Evolutionary conservation across 2,888 invertebrate species (phyloP).

Genomic region (Chymomyza procnemis): DNA sequence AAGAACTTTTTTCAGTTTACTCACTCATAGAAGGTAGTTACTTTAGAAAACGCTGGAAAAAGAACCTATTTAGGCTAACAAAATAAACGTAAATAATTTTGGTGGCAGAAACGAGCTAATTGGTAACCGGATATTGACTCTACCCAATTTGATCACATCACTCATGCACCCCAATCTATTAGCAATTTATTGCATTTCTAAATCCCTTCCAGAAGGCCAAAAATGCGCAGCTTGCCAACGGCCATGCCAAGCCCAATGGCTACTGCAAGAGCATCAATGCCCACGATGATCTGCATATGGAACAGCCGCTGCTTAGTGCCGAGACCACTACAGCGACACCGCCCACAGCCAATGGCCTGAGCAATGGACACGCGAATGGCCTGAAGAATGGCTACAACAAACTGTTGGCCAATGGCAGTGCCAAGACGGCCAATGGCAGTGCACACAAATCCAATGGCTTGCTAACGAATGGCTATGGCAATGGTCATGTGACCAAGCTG

Average conservation of each 20-base stretch:
- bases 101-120: background rate
- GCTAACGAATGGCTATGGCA: conserved; percentile 67
- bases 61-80: no score
- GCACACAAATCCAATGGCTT: conserved; percentile 64
- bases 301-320: conserved; percentile 36
- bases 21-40: no score
- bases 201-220: conserved; percentile 19
- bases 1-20: no score
- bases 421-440: conserved; percentile 54
- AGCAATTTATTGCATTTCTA: background rate
- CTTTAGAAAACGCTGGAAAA: no score
- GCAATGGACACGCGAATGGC: conserved; percentile 69
- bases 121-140: background rate
- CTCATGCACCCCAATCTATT: background rate
- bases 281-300: conserved; percentile 60
- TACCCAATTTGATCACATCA: background rate
- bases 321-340: conserved; percentile 33
- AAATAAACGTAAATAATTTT: background rate
- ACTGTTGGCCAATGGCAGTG: conserved; percentile 55
- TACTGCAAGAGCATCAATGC: conserved; percentile 69
- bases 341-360: conserved; percentile 33
- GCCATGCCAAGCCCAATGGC: conserved; percentile 56
- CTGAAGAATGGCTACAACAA: conserved; percentile 63
- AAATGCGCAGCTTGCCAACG: conserved; percentile 55
- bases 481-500: conserved; percentile 60